phyloP scores from a whole-genome alignment of 2,888 invertebrate genomes.

The Cataglyphis albicans region DNA sequence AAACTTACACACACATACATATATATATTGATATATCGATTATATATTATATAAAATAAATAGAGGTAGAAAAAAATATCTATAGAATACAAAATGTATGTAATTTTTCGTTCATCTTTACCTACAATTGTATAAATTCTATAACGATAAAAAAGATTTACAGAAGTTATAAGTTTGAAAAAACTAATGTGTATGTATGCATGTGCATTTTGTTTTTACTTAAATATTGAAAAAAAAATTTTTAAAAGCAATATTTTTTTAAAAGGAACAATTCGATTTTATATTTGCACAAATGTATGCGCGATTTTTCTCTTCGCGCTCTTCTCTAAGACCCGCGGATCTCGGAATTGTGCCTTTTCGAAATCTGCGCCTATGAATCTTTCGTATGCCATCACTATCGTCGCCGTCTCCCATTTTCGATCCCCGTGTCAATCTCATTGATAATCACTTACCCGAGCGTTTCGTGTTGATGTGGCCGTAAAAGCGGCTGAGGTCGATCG shows the following conservation, averaged over 20 bases:
- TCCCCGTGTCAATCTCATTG: neutral
- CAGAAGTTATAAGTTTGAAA: neutral
- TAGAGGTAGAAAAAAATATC: neutral
- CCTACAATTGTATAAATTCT: neutral
- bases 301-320: neutral
- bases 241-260: neutral
- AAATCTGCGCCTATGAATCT: neutral
- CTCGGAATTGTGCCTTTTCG: neutral
- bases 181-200: neutral
- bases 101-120: neutral
- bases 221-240: neutral
- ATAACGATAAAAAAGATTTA: neutral
- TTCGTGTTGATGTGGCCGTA: constrained; percentile 92
- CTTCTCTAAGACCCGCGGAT: neutral
- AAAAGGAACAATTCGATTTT: neutral
- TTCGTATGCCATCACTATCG: neutral
- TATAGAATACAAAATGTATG: neutral
- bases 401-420: neutral
- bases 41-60: neutral
- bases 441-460: constrained; percentile 88
- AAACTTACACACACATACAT: neutral
- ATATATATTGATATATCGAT: neutral
- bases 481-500: constrained; percentile 93
- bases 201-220: neutral
- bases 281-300: neutral